Conservation (phyloP, 2,113 vertebrate genomes). For the Xerus inauris region DNA sequence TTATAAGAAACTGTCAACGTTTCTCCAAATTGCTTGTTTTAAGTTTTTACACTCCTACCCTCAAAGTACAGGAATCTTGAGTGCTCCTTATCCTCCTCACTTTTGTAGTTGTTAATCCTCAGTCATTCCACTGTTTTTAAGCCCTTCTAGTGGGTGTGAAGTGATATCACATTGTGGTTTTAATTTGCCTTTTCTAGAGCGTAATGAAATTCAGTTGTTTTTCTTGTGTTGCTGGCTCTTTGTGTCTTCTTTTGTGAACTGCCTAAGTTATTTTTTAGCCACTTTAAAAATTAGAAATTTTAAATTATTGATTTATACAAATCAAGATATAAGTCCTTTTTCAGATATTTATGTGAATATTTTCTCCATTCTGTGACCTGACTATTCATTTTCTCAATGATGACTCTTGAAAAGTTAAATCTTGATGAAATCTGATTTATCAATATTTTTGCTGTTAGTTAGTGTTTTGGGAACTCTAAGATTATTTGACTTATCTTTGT, state of each 20-base stretch:
- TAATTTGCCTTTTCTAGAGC: constrained; percentile 49
- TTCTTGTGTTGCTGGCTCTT: background rate
- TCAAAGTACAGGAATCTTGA: background rate
- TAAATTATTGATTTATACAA: background rate
- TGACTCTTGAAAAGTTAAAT: background rate
- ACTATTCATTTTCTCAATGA: constrained; percentile 24
- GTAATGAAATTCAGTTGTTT: background rate
- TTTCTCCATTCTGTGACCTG: background rate
- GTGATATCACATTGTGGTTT: background rate
- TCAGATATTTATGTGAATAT: background rate
- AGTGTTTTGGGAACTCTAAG: background rate
- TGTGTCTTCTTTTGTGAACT: background rate
- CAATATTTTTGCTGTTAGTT: background rate
- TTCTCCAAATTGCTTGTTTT: constrained; percentile 1
- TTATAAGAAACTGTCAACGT: constrained; percentile 44
- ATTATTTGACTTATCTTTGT: background rate
- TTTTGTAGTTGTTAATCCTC: background rate
- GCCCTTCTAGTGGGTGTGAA: background rate
- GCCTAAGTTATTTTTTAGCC: background rate
- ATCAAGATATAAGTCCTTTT: background rate
- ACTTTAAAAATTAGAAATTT: constrained; percentile 7
- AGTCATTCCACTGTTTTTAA: background rate
- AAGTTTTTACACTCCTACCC: background rate
- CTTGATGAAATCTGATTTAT: background rate
- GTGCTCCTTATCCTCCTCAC: background rate